phyloP scores from a whole-genome alignment of 2,888 invertebrate species.

The Euplagia quadripunctaria region DNA sequence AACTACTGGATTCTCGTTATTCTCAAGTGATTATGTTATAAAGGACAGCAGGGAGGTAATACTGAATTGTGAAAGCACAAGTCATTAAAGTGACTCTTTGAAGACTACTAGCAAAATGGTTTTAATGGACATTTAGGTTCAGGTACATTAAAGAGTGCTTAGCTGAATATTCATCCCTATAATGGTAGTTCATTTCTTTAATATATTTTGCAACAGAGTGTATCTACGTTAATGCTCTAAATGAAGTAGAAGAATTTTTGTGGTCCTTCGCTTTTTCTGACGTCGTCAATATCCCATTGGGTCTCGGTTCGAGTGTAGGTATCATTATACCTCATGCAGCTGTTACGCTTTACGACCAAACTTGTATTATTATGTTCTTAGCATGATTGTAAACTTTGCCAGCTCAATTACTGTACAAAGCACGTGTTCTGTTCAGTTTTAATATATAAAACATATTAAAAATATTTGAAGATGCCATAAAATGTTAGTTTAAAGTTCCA shows the following conservation, averaged over 20 bases:
- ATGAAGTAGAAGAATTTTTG: conserved; percentile 41
- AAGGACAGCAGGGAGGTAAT: conserved; percentile 33
- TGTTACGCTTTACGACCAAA: conserved; percentile 82
- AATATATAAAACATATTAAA: conserved; percentile 25
- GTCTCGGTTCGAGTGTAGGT: conserved; percentile 65
- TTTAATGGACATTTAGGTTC: conserved; percentile 5
- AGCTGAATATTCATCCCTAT: no score
- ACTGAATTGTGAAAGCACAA: conserved; percentile 34
- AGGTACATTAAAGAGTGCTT: not conserved
- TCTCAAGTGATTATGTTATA: conserved; percentile 41
- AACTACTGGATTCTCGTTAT: conserved; percentile 48
- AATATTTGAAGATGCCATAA: conserved; percentile 16
- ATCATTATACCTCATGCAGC: conserved; percentile 80
- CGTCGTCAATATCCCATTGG: conserved; percentile 72
- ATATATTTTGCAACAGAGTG: not conserved
- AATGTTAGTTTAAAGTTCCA: conserved; percentile 28
- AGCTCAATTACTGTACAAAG: conserved; percentile 62
- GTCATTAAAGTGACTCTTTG: conserved; percentile 39
- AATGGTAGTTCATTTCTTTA: no score
- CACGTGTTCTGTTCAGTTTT: conserved; percentile 47
- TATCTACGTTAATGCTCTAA: not conserved
- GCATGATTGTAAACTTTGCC: conserved; percentile 75
- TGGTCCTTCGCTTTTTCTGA: conserved; percentile 61
- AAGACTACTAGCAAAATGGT: conserved; percentile 37
- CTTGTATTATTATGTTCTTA: conserved; percentile 80